Percentiles rank a stretch among this genome's conserved stretches.
These are phyloP conservation scores for Sus scrofa DNA, from an alignment of 2,113 vertebrate species.

Conservation along the genomic window T2T-Sscrofa CM000818.6:105019001-105019500, in stretches of 20 bases:
- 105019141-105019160: neutral
- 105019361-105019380: neutral
- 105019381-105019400: neutral
- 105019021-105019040: neutral
- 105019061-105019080: neutral
- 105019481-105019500: neutral
- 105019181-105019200: conserved; percentile 15
- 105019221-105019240: neutral
- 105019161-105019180: conserved; percentile 10
- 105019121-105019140: neutral
- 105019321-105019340: neutral
- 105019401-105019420: neutral
- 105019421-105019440: neutral
- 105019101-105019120: neutral
- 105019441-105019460: neutral
- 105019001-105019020: neutral
- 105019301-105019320: neutral
- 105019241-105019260: neutral
- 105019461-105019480: accelerated
- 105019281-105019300: conserved; percentile 30
- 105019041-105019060: neutral
- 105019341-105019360: neutral
- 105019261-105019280: neutral
- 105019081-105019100: accelerated
- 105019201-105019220: neutral